These are phyloP conservation scores for Euglossa dilemma DNA, from an alignment of 1,140 invertebrate species.

Conservation along the genomic window DNA sequence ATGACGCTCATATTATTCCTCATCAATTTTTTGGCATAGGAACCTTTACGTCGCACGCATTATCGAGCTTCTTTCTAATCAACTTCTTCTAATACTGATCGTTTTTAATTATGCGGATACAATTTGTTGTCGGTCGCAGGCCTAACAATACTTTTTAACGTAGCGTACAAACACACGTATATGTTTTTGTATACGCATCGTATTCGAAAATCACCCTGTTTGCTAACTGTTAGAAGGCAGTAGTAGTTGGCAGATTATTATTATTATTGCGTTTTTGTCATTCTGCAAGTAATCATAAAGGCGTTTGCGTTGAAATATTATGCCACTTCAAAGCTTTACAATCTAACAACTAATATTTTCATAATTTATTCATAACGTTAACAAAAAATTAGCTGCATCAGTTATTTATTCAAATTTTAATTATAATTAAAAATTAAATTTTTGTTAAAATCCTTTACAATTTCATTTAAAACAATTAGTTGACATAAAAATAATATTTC, in stretches of 20 bases:
- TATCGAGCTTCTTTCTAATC: constrained; percentile 54
- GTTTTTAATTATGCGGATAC: constrained; percentile 54
- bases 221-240: constrained; percentile 1
- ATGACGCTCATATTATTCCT: constrained; percentile 32
- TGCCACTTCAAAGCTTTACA: constrained; percentile 21
- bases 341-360: constrained; percentile 1
- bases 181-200: neutral
- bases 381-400: neutral
- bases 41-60: constrained; percentile 57
- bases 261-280: constrained; percentile 21
- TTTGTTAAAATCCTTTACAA: constrained; percentile 3
- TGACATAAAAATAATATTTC: neutral
- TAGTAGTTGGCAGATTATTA: constrained; percentile 18
- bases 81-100: constrained; percentile 66
- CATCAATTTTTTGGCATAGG: constrained; percentile 64
- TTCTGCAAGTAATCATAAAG: neutral
- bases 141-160: constrained; percentile 15
- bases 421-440: neutral
- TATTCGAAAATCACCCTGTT: constrained; percentile 26
- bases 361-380: constrained; percentile 5
- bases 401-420: neutral
- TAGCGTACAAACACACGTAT: neutral
- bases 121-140: constrained; percentile 22
- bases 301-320: constrained; percentile 7
- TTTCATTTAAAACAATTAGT: neutral